Evolutionary conservation across 2,888 invertebrate genomes (phyloP), one percentile per base, ranked within the genome.

Genomic region (Drosophila setosimentum): DNA sequence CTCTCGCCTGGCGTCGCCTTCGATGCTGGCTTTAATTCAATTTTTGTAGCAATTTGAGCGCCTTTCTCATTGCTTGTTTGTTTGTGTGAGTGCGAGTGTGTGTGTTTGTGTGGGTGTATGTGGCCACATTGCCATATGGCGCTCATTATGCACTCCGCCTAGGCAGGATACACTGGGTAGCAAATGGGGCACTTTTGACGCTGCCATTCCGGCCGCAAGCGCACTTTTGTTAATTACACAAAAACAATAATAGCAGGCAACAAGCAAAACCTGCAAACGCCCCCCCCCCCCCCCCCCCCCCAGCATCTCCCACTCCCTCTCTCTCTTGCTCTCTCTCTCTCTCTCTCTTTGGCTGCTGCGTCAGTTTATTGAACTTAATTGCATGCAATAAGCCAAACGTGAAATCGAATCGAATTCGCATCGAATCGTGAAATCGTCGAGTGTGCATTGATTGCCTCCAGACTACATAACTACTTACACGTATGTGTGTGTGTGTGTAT

Each of bases 291-390:
- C n/a, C 16, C 21, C 16, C 4, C 7, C 21, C 2, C 21, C 21
- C 8, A 4, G 10, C 3, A 3, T 10, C 3, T 3, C 21, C n/a
- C 27, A 1, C 42, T 35, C 18, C 16, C 27, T 16, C 7, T 16
- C 6, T n/a, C 7, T 16, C 29, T 49, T 32, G n/a, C 10, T 29
- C 18, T 18, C 11, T 29, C 29, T 16, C 13, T 2, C 0, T 11
- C 16, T 11, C 21, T 3, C 35, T n/a, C 18, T 54, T 45, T 57
- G 37, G 42, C 42, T 57, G 64, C 53, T 67, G 77, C 75, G 81
- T 73, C 83, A 78, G 76, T 79, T 81, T 89, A 84, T 90, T 85
- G 86, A 85, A 87, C 87, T 87, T 86, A 86, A 89, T 89, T 86
- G 89, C 82, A 82, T 82, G 85, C 85, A 89, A 89, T 86, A 89